phyloP scores from a whole-genome alignment of 2,888 invertebrate species.

The Euzophera pinguis region DNA sequence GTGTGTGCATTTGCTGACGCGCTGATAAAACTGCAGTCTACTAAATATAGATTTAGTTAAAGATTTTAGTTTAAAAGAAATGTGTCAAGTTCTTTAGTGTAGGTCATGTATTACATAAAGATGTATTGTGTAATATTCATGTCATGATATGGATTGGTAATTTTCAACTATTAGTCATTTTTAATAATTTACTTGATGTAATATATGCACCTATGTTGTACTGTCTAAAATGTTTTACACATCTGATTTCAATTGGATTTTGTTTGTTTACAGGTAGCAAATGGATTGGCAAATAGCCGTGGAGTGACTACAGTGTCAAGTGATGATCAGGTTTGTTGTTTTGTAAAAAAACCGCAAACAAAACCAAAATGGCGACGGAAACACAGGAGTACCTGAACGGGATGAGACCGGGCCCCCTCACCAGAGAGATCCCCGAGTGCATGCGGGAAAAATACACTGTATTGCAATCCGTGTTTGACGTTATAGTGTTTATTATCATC shows the following conservation, averaged over 20 bases:
- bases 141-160: too few species aligned
- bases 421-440: conserved; percentile 70
- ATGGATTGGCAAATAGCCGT: conserved; percentile 16
- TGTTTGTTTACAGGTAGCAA: conserved; percentile 37
- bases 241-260: too few species aligned
- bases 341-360: conserved; percentile 11
- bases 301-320: conserved; percentile 25
- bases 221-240: too few species aligned
- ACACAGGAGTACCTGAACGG: conserved; percentile 68
- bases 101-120: neutral
- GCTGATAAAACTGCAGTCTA: neutral
- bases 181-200: too few species aligned
- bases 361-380: conserved; percentile 51
- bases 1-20: neutral
- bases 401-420: conserved; percentile 63
- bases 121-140: too few species aligned
- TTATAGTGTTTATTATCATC: conserved; percentile 75
- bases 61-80: neutral
- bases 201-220: too few species aligned
- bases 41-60: neutral
- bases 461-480: conserved; percentile 77
- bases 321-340: conserved; percentile 38
- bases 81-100: neutral
- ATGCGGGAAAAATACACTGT: conserved; percentile 73
- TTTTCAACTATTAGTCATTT: too few species aligned